A percentile compares a stretch with the other conserved stretches of the same genome.
Evolutionary conservation across 2,888 invertebrate species (phyloP).

Genomic region (Thera obeliscata): DNA sequence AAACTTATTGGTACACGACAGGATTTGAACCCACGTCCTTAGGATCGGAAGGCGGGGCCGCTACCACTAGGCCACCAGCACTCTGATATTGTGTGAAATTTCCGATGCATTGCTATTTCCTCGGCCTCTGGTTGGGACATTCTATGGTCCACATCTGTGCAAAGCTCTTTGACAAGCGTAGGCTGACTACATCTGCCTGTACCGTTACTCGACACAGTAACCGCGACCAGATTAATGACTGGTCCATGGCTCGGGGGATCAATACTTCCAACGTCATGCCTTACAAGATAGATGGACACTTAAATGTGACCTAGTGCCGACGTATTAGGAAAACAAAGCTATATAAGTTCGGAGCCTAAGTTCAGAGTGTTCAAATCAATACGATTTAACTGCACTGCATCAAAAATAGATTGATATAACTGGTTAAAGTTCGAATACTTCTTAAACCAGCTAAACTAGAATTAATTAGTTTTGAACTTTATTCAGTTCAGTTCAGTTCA

Average conservation of each 20-base stretch:
- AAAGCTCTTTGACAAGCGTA: constrained; percentile 64
- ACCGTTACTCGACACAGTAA: constrained; percentile 81
- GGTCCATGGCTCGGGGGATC: constrained; percentile 57
- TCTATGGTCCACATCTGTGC: constrained; percentile 42
- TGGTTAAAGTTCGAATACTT: no score
- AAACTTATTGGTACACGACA: no score
- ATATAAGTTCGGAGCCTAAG: neutral
- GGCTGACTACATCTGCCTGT: constrained; percentile 73
- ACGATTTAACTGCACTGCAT: no score
- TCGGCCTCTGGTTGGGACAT: neutral
- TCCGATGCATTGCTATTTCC: neutral
- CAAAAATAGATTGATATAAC: no score
- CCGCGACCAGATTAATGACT: constrained; percentile 80
- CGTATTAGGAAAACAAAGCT: neutral
- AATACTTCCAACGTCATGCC: constrained; percentile 21
- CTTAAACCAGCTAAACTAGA: no score
- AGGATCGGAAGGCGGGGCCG: no score
- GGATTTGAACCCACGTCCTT: no score
- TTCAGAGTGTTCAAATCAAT: no score
- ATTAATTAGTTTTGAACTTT: no score
- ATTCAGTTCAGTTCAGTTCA: no score
- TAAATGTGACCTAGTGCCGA: constrained; percentile 8
- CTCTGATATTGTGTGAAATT: neutral
- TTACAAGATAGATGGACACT: constrained; percentile 17
- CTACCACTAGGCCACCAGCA: no score